Evolutionary conservation across 2,113 vertebrate genomes (phyloP), one percentile per base, ranked within the genome.

Genomic region (Malurus alboscapulatus): DNA sequence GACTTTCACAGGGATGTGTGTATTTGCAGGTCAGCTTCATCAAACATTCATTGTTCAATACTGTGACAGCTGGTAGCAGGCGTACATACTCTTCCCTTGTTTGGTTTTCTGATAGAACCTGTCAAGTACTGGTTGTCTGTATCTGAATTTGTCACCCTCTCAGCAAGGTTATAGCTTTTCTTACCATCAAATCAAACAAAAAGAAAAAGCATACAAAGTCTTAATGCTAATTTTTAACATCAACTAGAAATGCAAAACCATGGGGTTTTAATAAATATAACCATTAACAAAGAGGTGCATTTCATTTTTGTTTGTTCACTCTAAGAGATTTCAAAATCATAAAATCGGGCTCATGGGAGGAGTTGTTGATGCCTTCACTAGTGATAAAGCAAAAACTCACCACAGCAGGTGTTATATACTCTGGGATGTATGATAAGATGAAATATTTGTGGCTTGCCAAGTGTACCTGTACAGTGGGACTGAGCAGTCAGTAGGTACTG

Each of bases 41-140:
- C 98, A 98, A 98, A 98, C 97, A 98, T 97, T 97, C 95, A 91
- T 95, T 97, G 97, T 97, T 98, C 97, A 97, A 95, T 97, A 97
- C 96, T 95, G 96, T 97, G 97, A 97, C 97, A 97, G 96, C 96
- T 96, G 93, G 96, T 97, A 95, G 95, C 73, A 4, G 73, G 75
- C 53, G 2, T 83, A 96, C 82, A 92, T 65, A 94, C 91, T 96
- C 94, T 94, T 87, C 87, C 73, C 97, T 96, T 98, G 97, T 98
- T 98, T 98, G 96, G 96, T 97, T 98, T 98, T 97, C 97, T 98
- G 97, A 97, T 97, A 97, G 96, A 97, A 95, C 87, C 95, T 97
- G 97, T 97, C 97, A 98, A 97, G 96, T 96, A 88, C 86, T 95
- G 93, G 95, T 95, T 97, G 95, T 96, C 96, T 97, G 92, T 97